Evolutionary conservation across 2,113 vertebrate species (phyloP).

Genomic region (Rhodinocichla rosea): DNA sequence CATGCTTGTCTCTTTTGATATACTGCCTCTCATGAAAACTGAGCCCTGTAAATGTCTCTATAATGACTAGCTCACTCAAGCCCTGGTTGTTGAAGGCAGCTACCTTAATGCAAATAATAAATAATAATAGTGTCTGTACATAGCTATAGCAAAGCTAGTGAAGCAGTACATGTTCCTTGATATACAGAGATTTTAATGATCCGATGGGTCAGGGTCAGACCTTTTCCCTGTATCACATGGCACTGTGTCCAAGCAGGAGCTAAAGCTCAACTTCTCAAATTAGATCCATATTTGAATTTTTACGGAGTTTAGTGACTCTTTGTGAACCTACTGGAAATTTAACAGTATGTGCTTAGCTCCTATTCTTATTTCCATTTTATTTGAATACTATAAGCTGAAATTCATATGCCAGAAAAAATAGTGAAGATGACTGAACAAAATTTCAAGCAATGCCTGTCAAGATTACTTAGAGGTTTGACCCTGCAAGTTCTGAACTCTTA

Average conservation of each 20-base stretch:
- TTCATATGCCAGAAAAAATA: neutral
- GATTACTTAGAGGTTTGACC: neutral
- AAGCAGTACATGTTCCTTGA: neutral
- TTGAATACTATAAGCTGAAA: neutral
- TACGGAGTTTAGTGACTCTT: neutral
- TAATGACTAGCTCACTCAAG: constrained; percentile 9
- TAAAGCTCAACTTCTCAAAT: neutral
- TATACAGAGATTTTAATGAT: neutral
- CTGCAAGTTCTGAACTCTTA: neutral
- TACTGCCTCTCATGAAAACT: neutral
- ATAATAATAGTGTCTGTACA: neutral
- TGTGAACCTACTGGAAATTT: neutral
- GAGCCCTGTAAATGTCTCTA: constrained; percentile 10
- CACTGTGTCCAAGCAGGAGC: neutral
- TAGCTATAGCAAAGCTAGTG: neutral
- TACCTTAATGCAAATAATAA: constrained; percentile 29
- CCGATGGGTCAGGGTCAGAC: neutral
- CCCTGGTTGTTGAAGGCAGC: neutral
- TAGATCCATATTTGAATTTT: neutral
- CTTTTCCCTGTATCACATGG: neutral
- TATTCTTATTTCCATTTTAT: neutral
- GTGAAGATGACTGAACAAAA: neutral
- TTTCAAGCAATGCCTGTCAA: neutral
- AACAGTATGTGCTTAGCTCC: neutral
- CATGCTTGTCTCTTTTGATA: constrained; percentile 17